Base-by-base conservation (phyloP, 2,888 invertebrate genomes). In the Caenorhabditis auriculariae region DNA sequence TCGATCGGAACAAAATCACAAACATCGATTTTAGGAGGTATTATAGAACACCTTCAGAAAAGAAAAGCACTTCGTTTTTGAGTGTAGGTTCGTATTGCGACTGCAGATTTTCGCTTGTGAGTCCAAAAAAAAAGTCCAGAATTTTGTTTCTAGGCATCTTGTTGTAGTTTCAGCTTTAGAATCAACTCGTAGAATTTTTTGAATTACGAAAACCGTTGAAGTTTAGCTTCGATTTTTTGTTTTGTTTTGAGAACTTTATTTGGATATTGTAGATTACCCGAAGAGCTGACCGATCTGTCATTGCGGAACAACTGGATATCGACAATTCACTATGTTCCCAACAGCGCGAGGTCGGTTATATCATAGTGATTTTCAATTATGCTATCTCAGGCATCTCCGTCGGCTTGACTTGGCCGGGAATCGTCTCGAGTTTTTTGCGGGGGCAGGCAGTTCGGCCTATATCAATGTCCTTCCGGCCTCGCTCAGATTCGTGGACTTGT, bases 21-120 rank as follows among this genome's bases (percentile, higher is more conserved):
- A 72, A 70, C 41, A 68, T 72, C 43, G 72, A 72, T 42, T 70
- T 70, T 42, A 39, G 72, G 28, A 56, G 72, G 63, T 62, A 35
- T 24, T n/a, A 46, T 1, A n/a, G 5, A 26, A 7, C 7, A 15
- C 24, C 12, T 23, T 9, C 12, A 12, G 12, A 27, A 21, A 32
- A 35, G 3, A 27, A 5, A 47, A 32, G 15, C 3, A 32, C n/a
- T n/a, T n/a, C n/a, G n/a, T n/a, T n/a, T n/a, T n/a, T n/a, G n/a
- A n/a, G n/a, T n/a, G n/a, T n/a, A n/a, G n/a, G 60, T 56, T 2
- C 28, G 23, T 6, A 7, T 29, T 28, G 15, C 6, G 5, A 6
- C 15, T 15, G 9, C 7, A 12, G 15, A 29, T 29, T 15, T n/a
- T 46, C 17, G 41, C 15, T 7, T 17, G 12, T 19, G n/a, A n/a